phyloP scores from a whole-genome alignment of 2,113 vertebrate genomes.

The Delphinus delphis region DNA sequence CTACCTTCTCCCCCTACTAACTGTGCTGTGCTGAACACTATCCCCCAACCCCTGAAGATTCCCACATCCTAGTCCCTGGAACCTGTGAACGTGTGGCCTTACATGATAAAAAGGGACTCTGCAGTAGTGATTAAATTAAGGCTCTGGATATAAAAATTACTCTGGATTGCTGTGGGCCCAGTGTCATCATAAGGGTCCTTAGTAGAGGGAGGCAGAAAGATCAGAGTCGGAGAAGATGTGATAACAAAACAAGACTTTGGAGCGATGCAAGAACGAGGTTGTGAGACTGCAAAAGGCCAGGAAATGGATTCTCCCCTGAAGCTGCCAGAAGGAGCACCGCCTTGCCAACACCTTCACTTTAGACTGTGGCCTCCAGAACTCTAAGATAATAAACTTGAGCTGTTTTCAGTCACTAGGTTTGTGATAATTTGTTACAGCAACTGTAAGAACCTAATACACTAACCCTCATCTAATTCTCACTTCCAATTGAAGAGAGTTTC shows the following conservation, averaged over 20 bases:
- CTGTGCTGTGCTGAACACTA: no score
- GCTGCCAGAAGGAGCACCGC: neutral
- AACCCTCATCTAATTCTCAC: neutral
- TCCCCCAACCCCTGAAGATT: neutral
- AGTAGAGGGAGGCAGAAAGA: no score
- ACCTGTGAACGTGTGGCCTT: neutral
- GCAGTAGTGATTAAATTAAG: neutral
- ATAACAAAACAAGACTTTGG: neutral
- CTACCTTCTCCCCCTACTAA: neutral
- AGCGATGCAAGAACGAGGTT: neutral
- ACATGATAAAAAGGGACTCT: neutral
- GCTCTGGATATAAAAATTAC: neutral
- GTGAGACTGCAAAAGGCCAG: neutral
- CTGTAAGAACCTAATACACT: neutral
- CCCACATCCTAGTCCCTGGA: neutral
- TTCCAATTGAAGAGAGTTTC: neutral
- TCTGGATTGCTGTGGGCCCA: neutral
- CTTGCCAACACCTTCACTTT: neutral
- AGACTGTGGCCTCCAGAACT: neutral
- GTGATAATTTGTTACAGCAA: neutral
- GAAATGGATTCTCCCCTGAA: neutral
- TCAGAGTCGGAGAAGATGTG: neutral
- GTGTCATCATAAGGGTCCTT: accelerated
- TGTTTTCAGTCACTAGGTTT: neutral
- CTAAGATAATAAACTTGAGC: neutral